Conservation (phyloP, 2,113 vertebrate genomes). For the Nothocercus nigrocapillus region DNA sequence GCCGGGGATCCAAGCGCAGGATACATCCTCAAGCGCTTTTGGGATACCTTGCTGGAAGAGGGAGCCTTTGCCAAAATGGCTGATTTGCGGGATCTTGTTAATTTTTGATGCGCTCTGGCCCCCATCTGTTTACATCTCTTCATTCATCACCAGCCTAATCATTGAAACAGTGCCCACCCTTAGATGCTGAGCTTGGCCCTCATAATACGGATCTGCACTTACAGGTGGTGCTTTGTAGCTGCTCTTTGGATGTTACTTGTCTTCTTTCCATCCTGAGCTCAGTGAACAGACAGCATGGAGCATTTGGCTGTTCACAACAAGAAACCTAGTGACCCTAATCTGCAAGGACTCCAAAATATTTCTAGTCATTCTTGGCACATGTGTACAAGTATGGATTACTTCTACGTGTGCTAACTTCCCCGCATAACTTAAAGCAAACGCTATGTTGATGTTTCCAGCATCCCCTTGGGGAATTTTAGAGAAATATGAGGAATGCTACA, state of each 20-base stretch:
- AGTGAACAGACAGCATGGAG: neutral
- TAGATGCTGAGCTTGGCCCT: neutral
- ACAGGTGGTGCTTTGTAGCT: neutral
- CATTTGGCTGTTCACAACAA: slow-evolving; percentile 4
- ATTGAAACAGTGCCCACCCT: neutral
- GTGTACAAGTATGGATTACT: neutral
- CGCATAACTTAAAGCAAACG: neutral
- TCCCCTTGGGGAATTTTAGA: neutral
- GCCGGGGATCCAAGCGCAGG: neutral
- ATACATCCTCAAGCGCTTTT: accelerated
- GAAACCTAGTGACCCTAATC: neutral
- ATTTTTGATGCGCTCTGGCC: neutral
- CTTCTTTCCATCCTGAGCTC: neutral
- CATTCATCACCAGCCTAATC: neutral
- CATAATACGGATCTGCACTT: neutral
- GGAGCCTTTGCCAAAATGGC: neutral
- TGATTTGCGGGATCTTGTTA: neutral
- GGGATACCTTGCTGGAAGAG: neutral
- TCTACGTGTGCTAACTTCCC: neutral
- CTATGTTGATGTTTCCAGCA: neutral
- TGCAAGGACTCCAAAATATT: neutral
- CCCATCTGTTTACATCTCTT: neutral
- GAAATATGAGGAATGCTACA: neutral
- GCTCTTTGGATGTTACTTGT: neutral
- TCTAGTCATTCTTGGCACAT: neutral